Percentiles rank a stretch among this genome's conserved stretches.
These are phyloP conservation scores for Poecile atricapillus DNA, from an alignment of 2,113 vertebrate species.

Conservation along the genomic window DNA sequence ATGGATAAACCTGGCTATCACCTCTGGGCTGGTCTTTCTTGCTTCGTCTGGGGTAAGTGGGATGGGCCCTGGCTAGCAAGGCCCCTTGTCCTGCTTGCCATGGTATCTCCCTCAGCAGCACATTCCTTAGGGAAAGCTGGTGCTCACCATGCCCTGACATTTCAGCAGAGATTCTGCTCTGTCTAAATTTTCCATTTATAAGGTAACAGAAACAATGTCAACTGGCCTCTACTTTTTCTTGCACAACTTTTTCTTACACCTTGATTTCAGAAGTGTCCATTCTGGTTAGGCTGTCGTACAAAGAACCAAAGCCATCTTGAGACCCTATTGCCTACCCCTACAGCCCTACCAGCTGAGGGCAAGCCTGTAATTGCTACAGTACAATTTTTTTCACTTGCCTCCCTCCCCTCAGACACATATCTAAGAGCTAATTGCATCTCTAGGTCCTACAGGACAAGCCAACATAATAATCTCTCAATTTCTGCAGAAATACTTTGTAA, in stretches of 20 bases:
- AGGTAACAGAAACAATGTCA: background rate
- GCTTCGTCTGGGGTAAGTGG: rapidly evolving
- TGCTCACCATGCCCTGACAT: background rate
- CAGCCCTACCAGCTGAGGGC: background rate
- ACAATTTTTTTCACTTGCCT: background rate
- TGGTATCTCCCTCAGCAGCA: background rate
- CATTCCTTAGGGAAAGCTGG: background rate
- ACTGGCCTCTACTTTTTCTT: background rate
- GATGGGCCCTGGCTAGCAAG: background rate
- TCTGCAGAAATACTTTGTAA: background rate
- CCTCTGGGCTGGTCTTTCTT: background rate
- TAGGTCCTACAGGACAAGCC: background rate
- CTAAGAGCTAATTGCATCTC: background rate
- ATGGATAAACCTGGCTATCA: background rate
- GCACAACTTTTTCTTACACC: too few relatives aligned
- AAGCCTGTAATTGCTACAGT: background rate
- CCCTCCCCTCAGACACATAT: background rate
- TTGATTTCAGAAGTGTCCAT: background rate
- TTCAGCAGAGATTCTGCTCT: background rate
- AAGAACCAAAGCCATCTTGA: background rate
- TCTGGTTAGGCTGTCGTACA: background rate
- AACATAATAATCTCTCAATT: background rate
- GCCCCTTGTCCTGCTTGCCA: background rate
- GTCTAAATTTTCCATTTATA: background rate
- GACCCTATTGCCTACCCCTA: background rate